Percentiles rank a stretch among this genome's conserved stretches.
Evolutionary conservation across 2,113 vertebrate species (phyloP).

Genomic region (Danio rerio): GRCz12tu NC_133200.1:846501-847000

Average conservation of each 20-base stretch:
- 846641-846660: conserved; percentile 72
- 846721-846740: conserved; percentile 45
- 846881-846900: conserved; percentile 35
- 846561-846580: background rate
- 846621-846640: conserved; percentile 62
- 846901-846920: conserved; percentile 30
- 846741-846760: background rate
- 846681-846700: conserved; percentile 70
- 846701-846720: conserved; percentile 73
- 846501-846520: background rate
- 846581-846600: conserved; percentile 4
- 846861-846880: conserved; percentile 9
- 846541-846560: conserved; percentile 4
- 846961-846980: conserved; percentile 3
- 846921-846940: conserved; percentile 15
- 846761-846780: background rate
- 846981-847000: background rate
- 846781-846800: conserved; percentile 13
- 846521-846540: background rate
- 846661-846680: conserved; percentile 67
- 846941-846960: conserved; percentile 38
- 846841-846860: background rate
- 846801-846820: background rate
- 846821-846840: conserved; percentile 14
- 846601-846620: conserved; percentile 10